Base-by-base conservation (phyloP, 2,113 vertebrate species). In the Chaetops frenatus region DNA sequence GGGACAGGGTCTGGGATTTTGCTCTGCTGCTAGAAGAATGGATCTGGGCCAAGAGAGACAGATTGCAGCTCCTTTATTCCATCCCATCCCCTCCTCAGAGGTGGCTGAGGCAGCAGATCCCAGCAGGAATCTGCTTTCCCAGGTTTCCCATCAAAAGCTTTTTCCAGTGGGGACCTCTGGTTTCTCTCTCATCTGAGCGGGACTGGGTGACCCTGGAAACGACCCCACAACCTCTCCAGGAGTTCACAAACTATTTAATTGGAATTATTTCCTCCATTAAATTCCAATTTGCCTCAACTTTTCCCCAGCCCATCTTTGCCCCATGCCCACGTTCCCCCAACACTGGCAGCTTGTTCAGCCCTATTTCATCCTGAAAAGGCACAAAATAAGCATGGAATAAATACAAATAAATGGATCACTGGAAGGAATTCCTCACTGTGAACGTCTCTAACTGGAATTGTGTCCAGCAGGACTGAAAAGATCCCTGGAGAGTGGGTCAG, bases 171-270 rank as follows among this genome's bases (percentile, higher is more conserved):
- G n/a, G n/a, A n/a, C 29, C 8, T 6, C 24, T n/a, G 38, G 11
- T 11, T 40, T 11, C 1, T 3, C 11, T 4, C 11, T 33, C 28
- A 0, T 0, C 25, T 42, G 22, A 25, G 20, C 1, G 10, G 35
- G 19, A 8, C 45, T 28, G 23, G 8, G 25, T 2, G n/a, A 25
- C 45, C 70, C 29, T 12, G 28, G 20, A 4, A n/a, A 84, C 74
- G 36, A 66, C 10, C 12, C 25, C 33, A 35, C 54, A n/a, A 24
- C 1, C 33, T 9, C 23, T 7, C 45, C 5, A 8, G 1, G 21
- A 29, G 36, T 14, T 53, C 71, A 44, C 10, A 40, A 54, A 74
- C n/a, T 2, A 6, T 42, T 44, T 24, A 2, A 40, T 17, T 23
- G 44, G 9, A 73, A 73, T 11, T 18, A 12, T 88, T 60, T 61